phyloP scores from a whole-genome alignment of 2,888 invertebrate genomes.

The Microctonus brassicae region DNA sequence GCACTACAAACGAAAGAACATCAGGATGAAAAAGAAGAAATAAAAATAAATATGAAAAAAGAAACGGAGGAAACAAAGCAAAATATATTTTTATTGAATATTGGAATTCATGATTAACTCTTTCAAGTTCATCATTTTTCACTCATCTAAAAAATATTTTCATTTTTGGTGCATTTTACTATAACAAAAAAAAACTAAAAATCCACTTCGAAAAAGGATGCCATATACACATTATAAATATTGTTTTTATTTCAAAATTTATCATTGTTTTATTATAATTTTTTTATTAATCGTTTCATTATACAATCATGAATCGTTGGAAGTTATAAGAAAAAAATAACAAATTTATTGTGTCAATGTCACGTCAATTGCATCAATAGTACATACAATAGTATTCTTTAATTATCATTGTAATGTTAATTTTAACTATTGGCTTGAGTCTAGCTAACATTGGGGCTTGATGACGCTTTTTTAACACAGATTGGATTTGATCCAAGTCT shows the following conservation, averaged over 20 bases:
- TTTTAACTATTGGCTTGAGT: slow-evolving; percentile 56
- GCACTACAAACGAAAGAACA: slow-evolving; percentile 11
- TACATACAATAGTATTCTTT: slow-evolving; percentile 35
- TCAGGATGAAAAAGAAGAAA: background rate
- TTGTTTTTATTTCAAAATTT: background rate
- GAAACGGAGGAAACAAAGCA: background rate
- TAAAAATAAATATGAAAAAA: background rate
- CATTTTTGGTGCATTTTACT: background rate
- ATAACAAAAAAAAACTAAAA: background rate
- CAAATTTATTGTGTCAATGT: slow-evolving; percentile 30
- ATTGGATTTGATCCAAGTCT: slow-evolving; percentile 55
- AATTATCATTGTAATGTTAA: slow-evolving; percentile 60
- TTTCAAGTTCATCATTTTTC: background rate
- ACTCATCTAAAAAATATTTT: background rate
- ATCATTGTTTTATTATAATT: background rate
- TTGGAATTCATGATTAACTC: background rate
- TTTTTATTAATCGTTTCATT: background rate
- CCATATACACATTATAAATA: background rate
- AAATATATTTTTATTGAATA: background rate
- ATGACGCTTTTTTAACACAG: slow-evolving; percentile 33
- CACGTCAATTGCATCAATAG: slow-evolving; percentile 26
- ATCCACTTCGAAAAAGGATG: background rate
- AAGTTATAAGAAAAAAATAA: slow-evolving; percentile 14
- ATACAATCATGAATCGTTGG: background rate
- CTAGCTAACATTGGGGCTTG: slow-evolving; percentile 11